A percentile compares a stretch with the other conserved stretches of the same genome.
phyloP scores from a whole-genome alignment of 2,888 invertebrate genomes.

The Scelioninae gen. 1 region DNA sequence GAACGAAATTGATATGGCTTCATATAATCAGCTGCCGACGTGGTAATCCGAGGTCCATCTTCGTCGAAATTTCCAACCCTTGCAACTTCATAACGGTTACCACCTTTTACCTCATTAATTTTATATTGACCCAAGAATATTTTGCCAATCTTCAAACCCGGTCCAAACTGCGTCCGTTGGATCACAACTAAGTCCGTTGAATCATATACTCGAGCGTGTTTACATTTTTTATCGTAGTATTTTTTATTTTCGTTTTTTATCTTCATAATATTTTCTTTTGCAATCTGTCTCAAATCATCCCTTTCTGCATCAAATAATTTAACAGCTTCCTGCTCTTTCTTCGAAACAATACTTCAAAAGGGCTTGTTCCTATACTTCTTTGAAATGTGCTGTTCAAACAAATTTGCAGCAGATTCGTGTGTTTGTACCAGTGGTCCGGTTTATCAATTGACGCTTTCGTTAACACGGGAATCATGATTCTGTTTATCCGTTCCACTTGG shows the following conservation, averaged over 20 bases:
- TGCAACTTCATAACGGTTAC: conserved; percentile 1
- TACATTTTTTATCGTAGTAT: background rate
- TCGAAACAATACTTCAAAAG: conserved; percentile 8
- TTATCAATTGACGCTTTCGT: background rate
- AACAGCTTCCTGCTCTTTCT: conserved; percentile 4
- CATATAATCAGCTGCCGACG: conserved; percentile 9
- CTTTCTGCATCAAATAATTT: conserved; percentile 4
- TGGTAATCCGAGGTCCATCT: conserved; percentile 6
- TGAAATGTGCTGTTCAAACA: conserved; percentile 14
- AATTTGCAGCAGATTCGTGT: background rate
- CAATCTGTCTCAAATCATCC: background rate
- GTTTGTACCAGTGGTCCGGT: conserved; percentile 5
- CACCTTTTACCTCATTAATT: background rate
- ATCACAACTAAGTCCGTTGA: conserved; percentile 1
- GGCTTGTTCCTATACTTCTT: conserved; percentile 3
- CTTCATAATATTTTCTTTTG: conserved; percentile 13
- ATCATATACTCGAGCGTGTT: background rate
- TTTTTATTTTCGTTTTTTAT: conserved; percentile 5
- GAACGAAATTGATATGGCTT: conserved; percentile 18
- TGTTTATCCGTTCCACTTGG: background rate
- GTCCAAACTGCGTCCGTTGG: conserved; percentile 9
- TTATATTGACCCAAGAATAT: conserved; percentile 7
- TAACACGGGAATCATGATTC: background rate
- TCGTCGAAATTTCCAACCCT: conserved; percentile 12
- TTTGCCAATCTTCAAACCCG: background rate